Percentiles rank a stretch among this genome's conserved stretches.
phyloP scores from a whole-genome alignment of 2,888 invertebrate species.

The Adelphocoris suturalis region DNA sequence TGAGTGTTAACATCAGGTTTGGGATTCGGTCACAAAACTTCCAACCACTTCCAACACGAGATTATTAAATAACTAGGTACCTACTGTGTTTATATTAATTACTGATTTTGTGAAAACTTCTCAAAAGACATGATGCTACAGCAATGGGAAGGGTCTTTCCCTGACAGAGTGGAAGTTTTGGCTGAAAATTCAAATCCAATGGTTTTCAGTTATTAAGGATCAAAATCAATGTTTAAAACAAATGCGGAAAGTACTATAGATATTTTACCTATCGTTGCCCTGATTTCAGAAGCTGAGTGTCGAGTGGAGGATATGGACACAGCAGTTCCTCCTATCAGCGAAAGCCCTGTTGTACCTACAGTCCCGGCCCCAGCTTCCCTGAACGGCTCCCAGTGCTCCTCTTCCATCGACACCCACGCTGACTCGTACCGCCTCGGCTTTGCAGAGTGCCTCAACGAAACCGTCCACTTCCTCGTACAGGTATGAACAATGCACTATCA shows the following conservation, averaged over 20 bases:
- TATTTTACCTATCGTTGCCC: background rate
- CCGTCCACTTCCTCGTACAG: constrained; percentile 93
- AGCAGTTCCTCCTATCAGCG: background rate
- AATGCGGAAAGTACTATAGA: background rate
- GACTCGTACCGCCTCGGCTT: constrained; percentile 89
- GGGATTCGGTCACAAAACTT: no score
- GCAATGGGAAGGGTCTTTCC: no score
- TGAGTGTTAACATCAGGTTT: no score
- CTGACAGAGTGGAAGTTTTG: no score
- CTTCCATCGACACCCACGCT: constrained; percentile 72
- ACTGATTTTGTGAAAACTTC: no score
- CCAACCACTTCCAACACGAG: no score
- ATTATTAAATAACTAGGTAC: no score
- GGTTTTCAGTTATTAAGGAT: no score
- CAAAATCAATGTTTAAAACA: no score
- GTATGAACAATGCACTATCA: background rate
- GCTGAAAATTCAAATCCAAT: no score
- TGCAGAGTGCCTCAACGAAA: constrained; percentile 94
- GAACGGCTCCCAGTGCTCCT: constrained; percentile 24
- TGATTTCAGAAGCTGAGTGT: constrained; percentile 63
- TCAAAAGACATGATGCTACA: no score
- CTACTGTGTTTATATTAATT: no score
- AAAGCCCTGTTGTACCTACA: background rate
- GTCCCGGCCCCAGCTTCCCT: background rate
- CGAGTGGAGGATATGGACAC: constrained; percentile 59